These are phyloP conservation scores for Pseudococcus viburni DNA, from an alignment of 2,888 invertebrate species.

Conservation along the genomic window DNA sequence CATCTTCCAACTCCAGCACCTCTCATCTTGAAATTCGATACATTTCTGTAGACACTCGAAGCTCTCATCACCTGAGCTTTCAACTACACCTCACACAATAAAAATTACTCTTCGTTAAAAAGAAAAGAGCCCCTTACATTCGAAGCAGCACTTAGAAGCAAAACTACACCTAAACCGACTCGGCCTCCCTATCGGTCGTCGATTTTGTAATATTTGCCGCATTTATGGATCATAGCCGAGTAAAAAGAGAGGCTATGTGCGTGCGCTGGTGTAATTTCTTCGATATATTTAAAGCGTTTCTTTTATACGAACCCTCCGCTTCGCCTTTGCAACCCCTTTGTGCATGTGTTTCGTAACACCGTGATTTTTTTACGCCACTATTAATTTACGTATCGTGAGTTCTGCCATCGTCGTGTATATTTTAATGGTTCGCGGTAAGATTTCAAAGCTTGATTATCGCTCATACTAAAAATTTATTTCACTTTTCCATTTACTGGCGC, in stretches of 20 bases:
- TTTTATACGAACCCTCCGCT: neutral
- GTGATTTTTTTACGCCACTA: conserved; percentile 41
- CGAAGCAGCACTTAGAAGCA: neutral
- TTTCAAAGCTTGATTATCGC: conserved; percentile 36
- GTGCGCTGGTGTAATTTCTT: conserved; percentile 36
- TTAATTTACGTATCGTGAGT: conserved; percentile 45
- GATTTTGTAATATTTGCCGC: conserved; percentile 11
- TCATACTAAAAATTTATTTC: conserved; percentile 41
- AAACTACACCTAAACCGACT: neutral
- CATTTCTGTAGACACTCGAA: neutral
- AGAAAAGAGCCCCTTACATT: too few species aligned
- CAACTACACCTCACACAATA: too few species aligned
- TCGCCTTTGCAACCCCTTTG: neutral
- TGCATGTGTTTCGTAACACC: neutral
- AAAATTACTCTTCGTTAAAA: too few species aligned
- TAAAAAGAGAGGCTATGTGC: neutral
- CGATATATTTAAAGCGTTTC: conserved; percentile 16
- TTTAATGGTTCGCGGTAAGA: conserved; percentile 21
- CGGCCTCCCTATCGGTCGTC: neutral
- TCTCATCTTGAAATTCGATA: neutral
- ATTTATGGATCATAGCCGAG: neutral
- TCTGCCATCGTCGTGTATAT: conserved; percentile 14
- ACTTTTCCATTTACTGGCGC: conserved; percentile 38
- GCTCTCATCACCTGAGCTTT: neutral
- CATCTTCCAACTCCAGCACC: neutral